Conservation (phyloP, 2,113 vertebrate species). For the Melanocharis versteri region DNA sequence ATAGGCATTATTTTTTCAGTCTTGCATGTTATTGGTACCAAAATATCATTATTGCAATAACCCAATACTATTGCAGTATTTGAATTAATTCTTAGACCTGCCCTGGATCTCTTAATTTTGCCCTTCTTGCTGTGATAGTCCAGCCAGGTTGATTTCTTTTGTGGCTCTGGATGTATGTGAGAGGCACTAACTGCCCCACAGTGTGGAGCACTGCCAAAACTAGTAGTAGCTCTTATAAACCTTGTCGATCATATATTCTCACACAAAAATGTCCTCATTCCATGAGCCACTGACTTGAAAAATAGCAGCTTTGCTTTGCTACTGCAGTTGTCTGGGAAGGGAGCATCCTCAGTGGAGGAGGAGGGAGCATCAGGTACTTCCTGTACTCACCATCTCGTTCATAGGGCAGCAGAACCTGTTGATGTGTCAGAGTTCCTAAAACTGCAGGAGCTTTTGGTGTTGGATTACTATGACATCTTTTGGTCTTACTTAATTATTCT, state of each 20-base stretch:
- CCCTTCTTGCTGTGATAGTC: background rate
- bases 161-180: background rate
- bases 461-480: background rate
- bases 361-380: background rate
- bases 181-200: background rate
- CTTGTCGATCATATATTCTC: background rate
- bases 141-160: background rate
- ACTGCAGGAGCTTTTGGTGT: background rate
- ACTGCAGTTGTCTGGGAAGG: background rate
- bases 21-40: background rate
- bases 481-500: background rate
- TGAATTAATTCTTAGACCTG: background rate
- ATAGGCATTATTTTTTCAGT: background rate
- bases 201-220: background rate
- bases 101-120: background rate
- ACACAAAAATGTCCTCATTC: background rate
- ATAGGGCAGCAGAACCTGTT: background rate
- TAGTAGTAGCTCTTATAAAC: background rate
- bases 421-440: background rate
- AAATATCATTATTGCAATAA: background rate
- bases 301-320: background rate
- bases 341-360: background rate
- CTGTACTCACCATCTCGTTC: accelerated
- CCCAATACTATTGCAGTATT: background rate
- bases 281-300: background rate